Evolutionary conservation across 2,888 invertebrate species (phyloP).

Genomic region (Pegoplata infirma): DNA sequence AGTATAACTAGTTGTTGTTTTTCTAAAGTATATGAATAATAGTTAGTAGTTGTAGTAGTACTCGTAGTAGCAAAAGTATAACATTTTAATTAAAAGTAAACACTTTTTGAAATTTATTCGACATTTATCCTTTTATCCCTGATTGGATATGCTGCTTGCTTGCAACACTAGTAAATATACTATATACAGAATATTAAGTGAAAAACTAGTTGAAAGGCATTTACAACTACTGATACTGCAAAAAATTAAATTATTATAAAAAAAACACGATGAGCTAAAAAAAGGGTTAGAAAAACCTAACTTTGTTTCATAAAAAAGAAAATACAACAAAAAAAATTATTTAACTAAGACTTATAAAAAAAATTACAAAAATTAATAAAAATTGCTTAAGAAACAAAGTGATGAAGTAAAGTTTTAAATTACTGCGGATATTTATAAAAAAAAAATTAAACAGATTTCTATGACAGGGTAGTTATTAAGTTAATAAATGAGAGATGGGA

Average conservation of each 20-base stretch:
- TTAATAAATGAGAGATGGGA: not conserved
- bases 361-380: conserved; percentile 9
- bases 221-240: not conserved
- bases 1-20: not conserved
- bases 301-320: conserved; percentile 5
- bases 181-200: conserved; percentile 24
- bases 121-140: conserved; percentile 61
- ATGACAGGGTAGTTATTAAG: not conserved
- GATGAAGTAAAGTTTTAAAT: conserved; percentile 1
- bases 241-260: conserved; percentile 8
- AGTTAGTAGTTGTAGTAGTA: not conserved
- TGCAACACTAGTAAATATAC: conserved; percentile 23
- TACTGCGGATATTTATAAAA: too few species aligned
- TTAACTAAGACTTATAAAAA: conserved; percentile 19
- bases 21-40: not conserved
- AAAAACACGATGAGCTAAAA: conserved; percentile 8
- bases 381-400: conserved; percentile 23
- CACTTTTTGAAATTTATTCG: conserved; percentile 61
- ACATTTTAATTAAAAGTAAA: conserved; percentile 63
- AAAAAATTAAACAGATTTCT: not conserved
- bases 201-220: conserved; percentile 26
- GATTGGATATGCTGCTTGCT: conserved; percentile 60
- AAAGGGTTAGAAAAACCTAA: conserved; percentile 8
- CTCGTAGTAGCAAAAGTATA: conserved; percentile 42
- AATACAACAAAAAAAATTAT: conserved; percentile 7